Evolutionary conservation across 2,888 invertebrate species (phyloP), one percentile per base, ranked within the genome.

Genomic region (Lacanobia oleracea): DNA sequence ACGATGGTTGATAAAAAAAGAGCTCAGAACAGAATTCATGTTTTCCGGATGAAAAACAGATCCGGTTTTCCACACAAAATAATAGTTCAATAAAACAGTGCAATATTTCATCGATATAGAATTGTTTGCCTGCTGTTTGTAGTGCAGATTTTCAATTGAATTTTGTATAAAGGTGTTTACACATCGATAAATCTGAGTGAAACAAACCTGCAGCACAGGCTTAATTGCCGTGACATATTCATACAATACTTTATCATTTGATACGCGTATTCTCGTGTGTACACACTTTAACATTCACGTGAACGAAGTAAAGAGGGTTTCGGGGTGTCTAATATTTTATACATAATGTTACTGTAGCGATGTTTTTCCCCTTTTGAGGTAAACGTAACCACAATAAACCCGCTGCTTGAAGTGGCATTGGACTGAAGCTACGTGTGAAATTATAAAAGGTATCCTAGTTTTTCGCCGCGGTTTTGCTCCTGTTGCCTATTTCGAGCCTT

Each of bases 261-360:
- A 48, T 18, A 33, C 27, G n/a, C 10, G 51, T 68, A 68, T 76
- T 75, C 45, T 40, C 27, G 10, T 64, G 33, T 48, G 21, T 54
- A 45, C 50, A 45, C 33, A 64, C 40, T 77, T 50, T 56, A 51
- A 60, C 43, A 77, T 77, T 67, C 8, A 51, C 51, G 21, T 62
- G 23, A 18, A 45, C 10, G 37, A 77, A 27, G 63, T 63, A 77
- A 56, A 48, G 56, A 62, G 65, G 59, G 62, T 66, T 71, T 59
- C 37, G 37, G 50, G 53, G 33, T 54, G 62, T 77, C 43, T 77
- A 63, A 77, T 77, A 77, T 77, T 77, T 72, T 72, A 77, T 77
- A 66, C 66, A 66, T 37, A 77, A 71, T 63, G 33, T 51, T 70
- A 65, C 59, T 65, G 72, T 59, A 43, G 37, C 16, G 3, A 60